Percentiles rank a stretch among this genome's conserved stretches.
Evolutionary conservation across 2,888 invertebrate genomes (phyloP).

Genomic region (Steinernema carpocapsae): DNA sequence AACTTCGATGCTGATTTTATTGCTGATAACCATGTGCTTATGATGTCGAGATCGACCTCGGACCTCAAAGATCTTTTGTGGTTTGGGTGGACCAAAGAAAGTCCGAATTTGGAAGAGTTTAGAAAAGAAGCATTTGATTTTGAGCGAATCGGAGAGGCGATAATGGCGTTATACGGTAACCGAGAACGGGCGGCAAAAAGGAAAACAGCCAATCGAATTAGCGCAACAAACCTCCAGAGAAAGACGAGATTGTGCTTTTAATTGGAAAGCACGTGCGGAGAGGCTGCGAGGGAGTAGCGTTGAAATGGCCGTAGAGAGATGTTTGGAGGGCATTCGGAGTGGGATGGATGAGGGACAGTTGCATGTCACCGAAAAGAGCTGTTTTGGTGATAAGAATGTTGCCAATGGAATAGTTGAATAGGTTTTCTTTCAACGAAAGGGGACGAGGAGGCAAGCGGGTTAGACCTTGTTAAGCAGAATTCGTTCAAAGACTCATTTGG

Average conservation of each 20-base stretch:
- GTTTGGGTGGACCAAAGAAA: not conserved
- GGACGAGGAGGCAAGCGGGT: too few species aligned
- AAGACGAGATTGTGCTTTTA: not conserved
- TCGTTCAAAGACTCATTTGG: too few species aligned
- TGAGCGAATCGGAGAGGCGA: not conserved
- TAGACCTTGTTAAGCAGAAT: too few species aligned
- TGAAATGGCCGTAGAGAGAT: too few species aligned
- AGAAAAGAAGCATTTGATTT: too few species aligned
- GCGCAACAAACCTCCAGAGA: not conserved
- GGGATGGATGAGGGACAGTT: too few species aligned
- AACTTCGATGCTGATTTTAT: conserved; percentile 3
- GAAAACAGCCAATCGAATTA: not conserved
- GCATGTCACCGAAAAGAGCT: too few species aligned
- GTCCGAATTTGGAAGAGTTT: too few species aligned
- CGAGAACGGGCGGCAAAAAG: not conserved
- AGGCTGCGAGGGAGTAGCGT: not conserved
- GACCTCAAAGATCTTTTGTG: not conserved
- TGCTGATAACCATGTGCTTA: not conserved
- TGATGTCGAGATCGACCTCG: not conserved
- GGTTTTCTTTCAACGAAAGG: too few species aligned
- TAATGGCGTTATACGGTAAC: conserved; percentile 8
- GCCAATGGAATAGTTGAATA: too few species aligned
- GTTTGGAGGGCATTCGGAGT: too few species aligned
- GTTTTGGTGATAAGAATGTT: too few species aligned
- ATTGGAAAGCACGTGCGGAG: not conserved